These are phyloP conservation scores for Hydrolagus colliei DNA, from an alignment of 2,797 vertebrate species.

Conservation along the genomic window DNA sequence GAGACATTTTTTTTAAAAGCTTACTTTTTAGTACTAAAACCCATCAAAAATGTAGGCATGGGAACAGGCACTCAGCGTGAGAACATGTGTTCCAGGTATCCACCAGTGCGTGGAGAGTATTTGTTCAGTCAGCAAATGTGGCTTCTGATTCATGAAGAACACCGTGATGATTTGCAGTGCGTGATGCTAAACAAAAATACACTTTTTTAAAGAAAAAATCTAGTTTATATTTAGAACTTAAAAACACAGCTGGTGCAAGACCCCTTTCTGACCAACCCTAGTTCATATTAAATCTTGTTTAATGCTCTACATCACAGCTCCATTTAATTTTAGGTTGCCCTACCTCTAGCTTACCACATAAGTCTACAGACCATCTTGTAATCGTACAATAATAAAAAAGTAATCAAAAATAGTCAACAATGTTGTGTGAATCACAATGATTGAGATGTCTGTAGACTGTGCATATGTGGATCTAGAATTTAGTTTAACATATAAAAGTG, in stretches of 20 bases:
- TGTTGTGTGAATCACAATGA: too few relatives aligned
- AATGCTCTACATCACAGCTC: too few relatives aligned
- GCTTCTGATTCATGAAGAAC: conserved; percentile 20
- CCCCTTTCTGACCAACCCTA: neutral
- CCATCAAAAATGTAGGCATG: neutral
- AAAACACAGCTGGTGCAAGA: neutral
- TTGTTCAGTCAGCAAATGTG: conserved; percentile 12
- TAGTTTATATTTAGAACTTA: neutral
- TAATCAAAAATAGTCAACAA: too few relatives aligned
- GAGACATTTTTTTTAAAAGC: neutral
- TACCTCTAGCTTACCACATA: too few relatives aligned
- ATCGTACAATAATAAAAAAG: too few relatives aligned
- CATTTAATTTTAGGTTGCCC: too few relatives aligned
- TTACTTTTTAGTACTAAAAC: neutral
- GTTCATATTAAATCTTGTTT: too few relatives aligned
- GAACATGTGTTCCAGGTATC: neutral
- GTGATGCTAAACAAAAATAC: neutral
- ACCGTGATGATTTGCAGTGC: neutral
- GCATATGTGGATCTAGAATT: too few relatives aligned
- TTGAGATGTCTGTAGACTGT: too few relatives aligned
- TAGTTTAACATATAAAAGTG: neutral
- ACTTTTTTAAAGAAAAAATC: neutral
- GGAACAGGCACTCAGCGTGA: neutral
- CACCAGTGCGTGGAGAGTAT: neutral
- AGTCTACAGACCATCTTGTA: too few relatives aligned